These are phyloP conservation scores for Sabatieria punctata DNA, from an alignment of 2,888 invertebrate genomes.

Conservation along the genomic window DNA sequence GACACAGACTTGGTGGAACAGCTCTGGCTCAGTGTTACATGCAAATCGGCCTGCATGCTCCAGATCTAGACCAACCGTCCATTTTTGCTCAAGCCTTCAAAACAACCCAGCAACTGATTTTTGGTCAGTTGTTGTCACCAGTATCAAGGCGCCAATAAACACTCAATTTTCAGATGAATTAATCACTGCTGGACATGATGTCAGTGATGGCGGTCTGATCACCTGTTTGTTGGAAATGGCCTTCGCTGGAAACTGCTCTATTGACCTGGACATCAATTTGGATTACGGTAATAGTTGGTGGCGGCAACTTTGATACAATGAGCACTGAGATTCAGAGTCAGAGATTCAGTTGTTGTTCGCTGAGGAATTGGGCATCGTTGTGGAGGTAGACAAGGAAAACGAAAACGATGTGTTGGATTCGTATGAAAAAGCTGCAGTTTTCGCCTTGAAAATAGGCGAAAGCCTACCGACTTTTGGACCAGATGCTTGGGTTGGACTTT, in stretches of 20 bases:
- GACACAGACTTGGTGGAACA: slow-evolving; percentile 77
- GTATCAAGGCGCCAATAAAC: no score
- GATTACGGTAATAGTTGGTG: neutral
- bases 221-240: slow-evolving; percentile 83
- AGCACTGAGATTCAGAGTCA: neutral
- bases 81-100: slow-evolving; percentile 57
- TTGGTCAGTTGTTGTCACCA: neutral
- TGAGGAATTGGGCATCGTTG: slow-evolving; percentile 35
- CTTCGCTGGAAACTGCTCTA: slow-evolving; percentile 58
- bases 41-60: slow-evolving; percentile 59
- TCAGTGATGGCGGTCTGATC: slow-evolving; percentile 87
- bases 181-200: slow-evolving; percentile 71
- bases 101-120: slow-evolving; percentile 55
- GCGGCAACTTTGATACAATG: no score
- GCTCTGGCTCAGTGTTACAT: slow-evolving; percentile 75
- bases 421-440: slow-evolving; percentile 19
- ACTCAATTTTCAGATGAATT: slow-evolving; percentile 47
- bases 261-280: neutral
- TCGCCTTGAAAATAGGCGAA: slow-evolving; percentile 25
- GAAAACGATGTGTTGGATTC: slow-evolving; percentile 16
- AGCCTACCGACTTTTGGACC: slow-evolving; percentile 11
- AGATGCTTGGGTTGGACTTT: neutral
- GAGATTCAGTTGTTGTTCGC: no score
- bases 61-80: slow-evolving; percentile 57
- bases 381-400: slow-evolving; percentile 29